phyloP scores from a whole-genome alignment of 2,113 vertebrate species.

The Furnarius figulus region DNA sequence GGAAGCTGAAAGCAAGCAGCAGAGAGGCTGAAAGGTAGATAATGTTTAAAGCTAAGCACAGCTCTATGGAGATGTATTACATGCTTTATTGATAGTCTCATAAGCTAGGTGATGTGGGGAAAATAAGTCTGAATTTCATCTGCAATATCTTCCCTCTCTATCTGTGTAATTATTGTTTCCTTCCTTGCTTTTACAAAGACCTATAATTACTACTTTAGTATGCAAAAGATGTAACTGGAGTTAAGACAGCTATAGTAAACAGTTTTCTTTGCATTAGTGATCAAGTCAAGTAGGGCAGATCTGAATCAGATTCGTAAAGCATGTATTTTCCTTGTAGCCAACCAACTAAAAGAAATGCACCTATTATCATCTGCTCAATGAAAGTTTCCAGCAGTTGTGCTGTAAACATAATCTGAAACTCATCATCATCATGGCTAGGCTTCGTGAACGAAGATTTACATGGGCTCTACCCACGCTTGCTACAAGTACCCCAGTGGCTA shows the following conservation, averaged over 20 bases:
- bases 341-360: conserved; percentile 50
- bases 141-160: conserved; percentile 26
- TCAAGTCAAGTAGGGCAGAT: conserved; percentile 67
- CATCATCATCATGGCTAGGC: too few species aligned
- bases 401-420: conserved; percentile 37
- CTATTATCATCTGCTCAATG: conserved; percentile 46
- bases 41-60: background rate
- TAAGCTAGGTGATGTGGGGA: conserved; percentile 16
- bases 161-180: conserved; percentile 55
- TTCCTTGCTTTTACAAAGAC: conserved; percentile 53
- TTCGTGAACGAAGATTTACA: too few species aligned
- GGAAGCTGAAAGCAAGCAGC: background rate
- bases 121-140: conserved; percentile 51
- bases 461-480: too few species aligned
- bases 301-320: conserved; percentile 69
- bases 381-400: background rate
- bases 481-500: too few species aligned
- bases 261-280: conserved; percentile 66
- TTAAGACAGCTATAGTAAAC: conserved; percentile 58
- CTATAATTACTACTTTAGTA: conserved; percentile 69
- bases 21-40: background rate
- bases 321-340: conserved; percentile 65
- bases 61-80: background rate
- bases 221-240: conserved; percentile 58
- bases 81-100: conserved; percentile 10